These are phyloP conservation scores for Apis cerana DNA, from an alignment of 1,140 invertebrate genomes.

Conservation along the genomic window DNA sequence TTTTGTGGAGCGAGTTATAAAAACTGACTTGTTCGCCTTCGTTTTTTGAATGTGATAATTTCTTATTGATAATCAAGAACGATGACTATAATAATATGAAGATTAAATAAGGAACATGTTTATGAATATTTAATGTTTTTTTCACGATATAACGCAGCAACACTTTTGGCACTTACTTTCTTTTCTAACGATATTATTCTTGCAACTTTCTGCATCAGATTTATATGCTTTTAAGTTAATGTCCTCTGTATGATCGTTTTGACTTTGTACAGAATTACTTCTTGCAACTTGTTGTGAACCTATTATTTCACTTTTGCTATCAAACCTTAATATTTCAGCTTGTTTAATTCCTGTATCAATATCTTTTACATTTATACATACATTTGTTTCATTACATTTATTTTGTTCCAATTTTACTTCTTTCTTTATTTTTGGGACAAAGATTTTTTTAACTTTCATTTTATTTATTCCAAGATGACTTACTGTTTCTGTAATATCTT, in stretches of 20 bases:
- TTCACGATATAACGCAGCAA: slow-evolving; percentile 75
- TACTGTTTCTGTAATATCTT: too few relatives aligned
- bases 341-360: slow-evolving; percentile 29
- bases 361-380: not conserved
- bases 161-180: slow-evolving; percentile 71
- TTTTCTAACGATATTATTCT: slow-evolving; percentile 67
- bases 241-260: slow-evolving; percentile 62
- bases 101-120: slow-evolving; percentile 56
- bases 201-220: slow-evolving; percentile 69
- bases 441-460: not conserved
- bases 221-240: slow-evolving; percentile 70
- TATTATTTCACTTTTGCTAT: slow-evolving; percentile 52
- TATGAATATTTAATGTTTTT: not conserved
- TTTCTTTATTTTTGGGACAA: not conserved
- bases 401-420: not conserved
- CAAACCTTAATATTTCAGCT: slow-evolving; percentile 53
- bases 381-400: not conserved
- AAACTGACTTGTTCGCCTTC: not conserved
- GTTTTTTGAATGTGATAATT: not conserved
- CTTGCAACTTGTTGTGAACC: slow-evolving; percentile 62
- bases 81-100: slow-evolving; percentile 15
- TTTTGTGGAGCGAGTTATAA: not conserved
- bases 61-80: not conserved
- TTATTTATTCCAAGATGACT: not conserved
- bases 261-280: slow-evolving; percentile 71